Evolutionary conservation across 1,140 invertebrate species (phyloP).

Genomic region (Mycetomoellerius zeteki): DNA sequence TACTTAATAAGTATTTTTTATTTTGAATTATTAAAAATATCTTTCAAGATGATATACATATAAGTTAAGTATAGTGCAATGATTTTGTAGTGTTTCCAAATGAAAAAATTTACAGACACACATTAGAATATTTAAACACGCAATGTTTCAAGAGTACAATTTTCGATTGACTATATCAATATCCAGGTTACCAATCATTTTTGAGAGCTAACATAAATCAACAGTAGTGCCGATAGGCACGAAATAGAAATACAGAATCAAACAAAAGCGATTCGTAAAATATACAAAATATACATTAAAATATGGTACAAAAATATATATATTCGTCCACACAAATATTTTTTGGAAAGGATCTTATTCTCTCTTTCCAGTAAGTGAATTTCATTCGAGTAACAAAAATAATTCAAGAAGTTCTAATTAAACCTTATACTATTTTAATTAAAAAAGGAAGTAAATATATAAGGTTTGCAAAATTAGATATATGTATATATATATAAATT

Average conservation of each 20-base stretch:
- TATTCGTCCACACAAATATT: neutral
- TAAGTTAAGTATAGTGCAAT: neutral
- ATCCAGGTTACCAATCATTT: neutral
- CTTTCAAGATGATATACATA: neutral
- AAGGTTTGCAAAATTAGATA: too few species aligned
- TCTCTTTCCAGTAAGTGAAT: neutral
- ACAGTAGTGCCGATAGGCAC: neutral
- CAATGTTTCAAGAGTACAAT: neutral
- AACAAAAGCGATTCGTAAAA: conserved; percentile 19
- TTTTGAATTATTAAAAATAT: neutral
- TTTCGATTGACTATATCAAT: neutral
- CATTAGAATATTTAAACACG: conserved; percentile 2
- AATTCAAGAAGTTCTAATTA: conserved; percentile 10
- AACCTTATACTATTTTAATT: neutral
- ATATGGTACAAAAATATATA: neutral
- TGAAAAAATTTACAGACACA: neutral
- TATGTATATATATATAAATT: neutral
- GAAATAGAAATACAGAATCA: neutral
- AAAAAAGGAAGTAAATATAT: neutral
- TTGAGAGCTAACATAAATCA: conserved; percentile 15
- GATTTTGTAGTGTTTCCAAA: neutral
- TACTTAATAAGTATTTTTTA: neutral
- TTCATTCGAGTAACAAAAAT: neutral
- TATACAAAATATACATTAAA: neutral
- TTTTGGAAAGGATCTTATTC: conserved; percentile 16